Percentiles rank a stretch among this genome's conserved stretches.
These are phyloP conservation scores for Temnothorax curvispinosus DNA, from an alignment of 1,140 invertebrate genomes.

Conservation along the genomic window DNA sequence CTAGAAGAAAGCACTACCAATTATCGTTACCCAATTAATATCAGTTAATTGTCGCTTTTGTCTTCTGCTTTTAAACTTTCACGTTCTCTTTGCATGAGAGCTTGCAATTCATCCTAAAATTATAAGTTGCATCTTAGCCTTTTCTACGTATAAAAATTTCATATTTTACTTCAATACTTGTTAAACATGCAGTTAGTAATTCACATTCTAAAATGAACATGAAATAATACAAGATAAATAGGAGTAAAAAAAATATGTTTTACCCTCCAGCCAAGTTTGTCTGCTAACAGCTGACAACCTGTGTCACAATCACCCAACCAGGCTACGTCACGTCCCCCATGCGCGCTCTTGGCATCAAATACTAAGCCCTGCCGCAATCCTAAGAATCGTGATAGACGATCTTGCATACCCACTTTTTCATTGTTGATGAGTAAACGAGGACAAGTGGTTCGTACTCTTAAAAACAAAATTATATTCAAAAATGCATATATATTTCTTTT, in stretches of 20 bases:
- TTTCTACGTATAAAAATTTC: neutral
- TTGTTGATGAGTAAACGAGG: conserved; percentile 95
- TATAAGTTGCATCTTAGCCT: neutral
- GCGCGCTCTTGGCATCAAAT: conserved; percentile 88
- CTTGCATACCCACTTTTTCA: conserved; percentile 89
- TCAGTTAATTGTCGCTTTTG: conserved; percentile 6
- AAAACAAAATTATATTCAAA: conserved; percentile 59
- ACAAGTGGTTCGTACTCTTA: conserved; percentile 89
- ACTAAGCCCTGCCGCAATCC: conserved; percentile 88
- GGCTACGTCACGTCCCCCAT: conserved; percentile 91
- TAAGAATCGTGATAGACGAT: conserved; percentile 86
- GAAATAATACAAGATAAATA: neutral
- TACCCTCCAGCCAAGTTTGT: conserved; percentile 94
- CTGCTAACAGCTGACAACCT: conserved; percentile 91
- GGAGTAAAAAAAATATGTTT: conserved; percentile 60
- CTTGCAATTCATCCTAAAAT: conserved; percentile 87
- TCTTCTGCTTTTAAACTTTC: conserved; percentile 83
- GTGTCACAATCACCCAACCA: conserved; percentile 95
- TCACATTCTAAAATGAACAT: neutral
- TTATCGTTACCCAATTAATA: neutral
- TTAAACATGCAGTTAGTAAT: neutral
- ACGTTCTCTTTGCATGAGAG: conserved; percentile 87
- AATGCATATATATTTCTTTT: neutral
- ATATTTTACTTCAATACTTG: neutral
- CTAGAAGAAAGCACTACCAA: neutral